Conservation (phyloP, 2,797 vertebrate genomes). For the Tenualosa ilisha region DNA sequence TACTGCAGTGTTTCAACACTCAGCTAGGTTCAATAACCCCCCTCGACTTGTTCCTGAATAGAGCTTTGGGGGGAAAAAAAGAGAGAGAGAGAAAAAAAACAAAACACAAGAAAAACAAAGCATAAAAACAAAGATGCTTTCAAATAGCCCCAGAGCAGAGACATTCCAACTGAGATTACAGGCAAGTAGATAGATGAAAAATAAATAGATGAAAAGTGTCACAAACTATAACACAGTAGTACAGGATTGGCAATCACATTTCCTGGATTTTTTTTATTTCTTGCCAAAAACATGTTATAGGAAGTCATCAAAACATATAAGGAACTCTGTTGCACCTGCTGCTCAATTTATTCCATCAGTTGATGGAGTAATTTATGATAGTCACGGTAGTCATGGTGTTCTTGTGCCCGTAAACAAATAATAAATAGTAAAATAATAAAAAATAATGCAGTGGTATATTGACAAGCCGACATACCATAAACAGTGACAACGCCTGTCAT, state of each 20-base stretch:
- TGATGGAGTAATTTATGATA: background rate
- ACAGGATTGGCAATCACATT: background rate
- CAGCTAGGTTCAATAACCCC: background rate
- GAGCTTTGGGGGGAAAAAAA: background rate
- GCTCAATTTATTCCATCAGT: background rate
- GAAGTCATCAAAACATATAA: background rate
- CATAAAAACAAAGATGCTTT: background rate
- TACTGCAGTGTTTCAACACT: background rate
- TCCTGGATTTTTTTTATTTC: background rate
- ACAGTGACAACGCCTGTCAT: background rate
- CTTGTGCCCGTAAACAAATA: background rate
- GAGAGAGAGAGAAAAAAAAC: background rate
- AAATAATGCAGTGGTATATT: background rate
- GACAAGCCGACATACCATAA: no score
- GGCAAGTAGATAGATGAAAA: background rate
- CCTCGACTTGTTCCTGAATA: background rate
- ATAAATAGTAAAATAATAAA: no score
- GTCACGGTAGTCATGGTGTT: background rate
- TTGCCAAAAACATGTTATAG: background rate
- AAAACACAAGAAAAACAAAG: background rate
- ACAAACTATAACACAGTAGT: background rate
- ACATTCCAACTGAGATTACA: background rate
- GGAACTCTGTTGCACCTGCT: background rate
- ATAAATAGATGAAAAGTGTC: background rate
- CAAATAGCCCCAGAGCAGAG: background rate